Evolutionary conservation across 2,888 invertebrate genomes (phyloP).

Genomic region (Drosophila phalerata): DNA sequence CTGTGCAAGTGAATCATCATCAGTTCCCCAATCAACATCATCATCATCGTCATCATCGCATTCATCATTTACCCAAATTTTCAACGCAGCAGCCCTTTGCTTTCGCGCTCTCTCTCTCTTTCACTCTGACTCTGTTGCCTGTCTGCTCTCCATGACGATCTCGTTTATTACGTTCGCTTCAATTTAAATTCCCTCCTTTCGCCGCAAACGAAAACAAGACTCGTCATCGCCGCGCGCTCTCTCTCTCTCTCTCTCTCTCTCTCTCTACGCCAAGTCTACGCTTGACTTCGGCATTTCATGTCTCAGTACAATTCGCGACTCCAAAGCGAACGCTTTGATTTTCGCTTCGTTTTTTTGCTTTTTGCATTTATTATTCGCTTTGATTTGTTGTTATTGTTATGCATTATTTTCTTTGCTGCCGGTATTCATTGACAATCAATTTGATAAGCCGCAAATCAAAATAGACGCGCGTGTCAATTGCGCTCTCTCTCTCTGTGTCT

Average conservation of each 20-base stretch:
- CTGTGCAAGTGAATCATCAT: slow-evolving; percentile 47
- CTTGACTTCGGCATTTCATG: slow-evolving; percentile 35
- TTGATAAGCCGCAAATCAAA: slow-evolving; percentile 72
- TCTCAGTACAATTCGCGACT: slow-evolving; percentile 66
- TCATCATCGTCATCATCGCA: slow-evolving; percentile 6
- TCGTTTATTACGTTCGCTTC: slow-evolving; percentile 59
- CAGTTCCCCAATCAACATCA: slow-evolving; percentile 7
- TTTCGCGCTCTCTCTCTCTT: background rate
- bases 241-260: slow-evolving; percentile 8
- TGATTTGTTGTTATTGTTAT: slow-evolving; percentile 45
- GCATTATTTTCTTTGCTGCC: slow-evolving; percentile 53
- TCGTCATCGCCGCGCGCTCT: slow-evolving; percentile 17
- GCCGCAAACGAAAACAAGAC: slow-evolving; percentile 33
- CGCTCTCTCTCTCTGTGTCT: slow-evolving; percentile 18
- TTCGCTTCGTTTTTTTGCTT: slow-evolving; percentile 23
- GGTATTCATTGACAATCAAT: slow-evolving; percentile 68
- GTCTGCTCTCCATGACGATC: slow-evolving; percentile 32
- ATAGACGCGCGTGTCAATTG: slow-evolving; percentile 48
- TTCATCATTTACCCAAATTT: slow-evolving; percentile 38
- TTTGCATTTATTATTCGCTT: slow-evolving; percentile 1
- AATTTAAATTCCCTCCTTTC: slow-evolving; percentile 61
- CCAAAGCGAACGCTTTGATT: slow-evolving; percentile 49
- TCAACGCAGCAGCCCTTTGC: slow-evolving; percentile 23
- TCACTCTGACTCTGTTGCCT: slow-evolving; percentile 4
- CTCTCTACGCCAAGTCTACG: slow-evolving; percentile 33